Evolutionary conservation across 2,888 invertebrate genomes (phyloP), one percentile per base, ranked within the genome.

Genomic region (Agrilus cyanescens): DNA sequence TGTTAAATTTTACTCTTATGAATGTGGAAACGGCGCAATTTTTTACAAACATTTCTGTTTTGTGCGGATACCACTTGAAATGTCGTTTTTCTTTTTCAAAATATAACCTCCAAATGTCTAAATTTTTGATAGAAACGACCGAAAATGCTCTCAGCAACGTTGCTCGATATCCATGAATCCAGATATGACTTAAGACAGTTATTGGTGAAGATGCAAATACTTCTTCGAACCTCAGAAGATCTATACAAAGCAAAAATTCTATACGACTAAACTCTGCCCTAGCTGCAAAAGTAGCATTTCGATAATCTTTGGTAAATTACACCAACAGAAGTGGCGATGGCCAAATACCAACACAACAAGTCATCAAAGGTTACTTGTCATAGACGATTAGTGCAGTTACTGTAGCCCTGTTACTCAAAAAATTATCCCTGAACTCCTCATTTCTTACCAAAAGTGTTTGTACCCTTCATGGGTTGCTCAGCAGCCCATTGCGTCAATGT

Each of bases 401-500:
- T 25, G 36, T 16, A 38, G 40, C 29, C 12, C 12, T 16, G n/a
- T 2, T 42, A 32, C 16, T 7, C 36, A 41, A 43, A 38, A 44
- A 40, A 45, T 51, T 64, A 68, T 20, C 63, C 84, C 82, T 74
- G 71, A 25, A 25, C 52, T 78, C 80, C 58, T 84, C 85, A 38
- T 82, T 88, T 2, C 60, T 90, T 44, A 76, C 83, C 51, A 89
- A 86, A 4, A 77, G 97, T n/a, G 18, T 73, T 95, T 59, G 97
- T 98, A 14, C 98, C 98, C 0, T 85, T 97, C 61, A 85, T 81
- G 29, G 97, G 97, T 1, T 96, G 98, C 0, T 88, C 93, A 38
- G 88, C 93, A 32, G 96, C 98, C 36, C 98, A 98, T 70, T 93
- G 90, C 62, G 88, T 98, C 61, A 98, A 98, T 70, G 94, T 98